A percentile compares a stretch with the other conserved stretches of the same genome.
phyloP scores from a whole-genome alignment of 2,888 invertebrate species.

The Hololepta plana region DNA sequence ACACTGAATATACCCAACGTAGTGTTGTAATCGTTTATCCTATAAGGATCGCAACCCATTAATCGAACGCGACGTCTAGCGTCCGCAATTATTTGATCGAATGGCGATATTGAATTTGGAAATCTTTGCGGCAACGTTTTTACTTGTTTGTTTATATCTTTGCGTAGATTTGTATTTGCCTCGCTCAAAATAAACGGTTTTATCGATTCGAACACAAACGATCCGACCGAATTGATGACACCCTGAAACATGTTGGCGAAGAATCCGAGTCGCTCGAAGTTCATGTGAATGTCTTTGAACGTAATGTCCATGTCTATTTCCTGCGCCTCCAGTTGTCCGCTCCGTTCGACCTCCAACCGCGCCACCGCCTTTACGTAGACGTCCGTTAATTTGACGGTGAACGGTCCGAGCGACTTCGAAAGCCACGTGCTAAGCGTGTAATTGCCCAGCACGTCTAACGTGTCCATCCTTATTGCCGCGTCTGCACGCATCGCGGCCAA shows the following conservation, averaged over 20 bases:
- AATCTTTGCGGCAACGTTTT: conserved; percentile 46
- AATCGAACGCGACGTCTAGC: conserved; percentile 46
- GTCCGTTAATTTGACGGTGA: conserved; percentile 53
- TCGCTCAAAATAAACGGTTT: conserved; percentile 68
- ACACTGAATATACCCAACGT: conserved; percentile 52
- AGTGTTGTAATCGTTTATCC: conserved; percentile 52
- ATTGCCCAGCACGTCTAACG: conserved; percentile 50
- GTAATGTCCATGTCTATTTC: conserved; percentile 63
- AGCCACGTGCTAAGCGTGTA: conserved; percentile 56
- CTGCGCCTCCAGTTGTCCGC: conserved; percentile 59
- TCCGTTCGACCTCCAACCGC: conserved; percentile 49
- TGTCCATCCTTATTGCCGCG: conserved; percentile 51
- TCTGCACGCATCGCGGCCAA: conserved; percentile 60
- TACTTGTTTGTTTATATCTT: conserved; percentile 51
- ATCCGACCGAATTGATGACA: conserved; percentile 65
- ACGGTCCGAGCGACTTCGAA: conserved; percentile 54
- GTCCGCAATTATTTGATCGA: conserved; percentile 67
- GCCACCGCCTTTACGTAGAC: conserved; percentile 52
- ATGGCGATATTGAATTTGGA: conserved; percentile 70
- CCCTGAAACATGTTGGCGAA: conserved; percentile 43
- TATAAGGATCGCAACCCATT: conserved; percentile 56
- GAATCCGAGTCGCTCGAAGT: conserved; percentile 68
- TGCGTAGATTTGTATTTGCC: conserved; percentile 55
- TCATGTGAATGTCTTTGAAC: conserved; percentile 56
- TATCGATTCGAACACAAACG: conserved; percentile 68